These are phyloP conservation scores for Neosalanx taihuensis DNA, from an alignment of 2,797 vertebrate species.

Conservation along the genomic window DNA sequence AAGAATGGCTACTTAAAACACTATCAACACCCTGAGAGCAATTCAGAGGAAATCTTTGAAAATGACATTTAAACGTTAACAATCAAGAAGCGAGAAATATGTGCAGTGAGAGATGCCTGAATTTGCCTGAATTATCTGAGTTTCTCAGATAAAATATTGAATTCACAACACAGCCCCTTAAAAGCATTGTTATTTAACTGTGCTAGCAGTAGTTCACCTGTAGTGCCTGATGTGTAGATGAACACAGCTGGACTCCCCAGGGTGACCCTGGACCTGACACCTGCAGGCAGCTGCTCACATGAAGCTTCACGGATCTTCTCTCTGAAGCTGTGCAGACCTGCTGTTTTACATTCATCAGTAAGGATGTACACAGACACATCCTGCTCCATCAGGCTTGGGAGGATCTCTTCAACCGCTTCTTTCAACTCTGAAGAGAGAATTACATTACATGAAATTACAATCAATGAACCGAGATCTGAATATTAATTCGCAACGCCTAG, in stretches of 20 bases:
- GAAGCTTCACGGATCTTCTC: conserved; percentile 73
- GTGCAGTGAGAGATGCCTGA: not conserved
- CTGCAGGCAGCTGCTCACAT: conserved; percentile 59
- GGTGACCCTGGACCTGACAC: conserved; percentile 64
- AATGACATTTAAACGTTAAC: not conserved
- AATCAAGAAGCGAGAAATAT: not conserved
- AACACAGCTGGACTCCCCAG: conserved; percentile 64
- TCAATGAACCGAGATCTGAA: not conserved
- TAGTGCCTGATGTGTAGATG: conserved; percentile 82
- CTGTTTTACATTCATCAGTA: conserved; percentile 59
- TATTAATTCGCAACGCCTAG: conserved; percentile 41
- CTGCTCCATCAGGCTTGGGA: conserved; percentile 67
- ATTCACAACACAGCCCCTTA: too few relatives aligned
- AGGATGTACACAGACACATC: conserved; percentile 64
- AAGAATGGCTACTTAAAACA: not conserved
- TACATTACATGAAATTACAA: not conserved
- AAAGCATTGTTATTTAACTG: too few relatives aligned
- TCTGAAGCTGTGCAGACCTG: conserved; percentile 62
- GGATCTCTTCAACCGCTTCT: conserved; percentile 71
- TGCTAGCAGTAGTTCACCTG: conserved; percentile 68
- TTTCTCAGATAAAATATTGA: too few relatives aligned
- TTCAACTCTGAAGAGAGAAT: conserved; percentile 58
- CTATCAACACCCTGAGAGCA: too few relatives aligned
- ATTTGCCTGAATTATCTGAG: not conserved
- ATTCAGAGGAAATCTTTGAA: too few relatives aligned